A percentile compares a stretch with the other conserved stretches of the same genome.
Conservation (phyloP, 1,140 invertebrate species). For the Diorhabda sublineata region DNA sequence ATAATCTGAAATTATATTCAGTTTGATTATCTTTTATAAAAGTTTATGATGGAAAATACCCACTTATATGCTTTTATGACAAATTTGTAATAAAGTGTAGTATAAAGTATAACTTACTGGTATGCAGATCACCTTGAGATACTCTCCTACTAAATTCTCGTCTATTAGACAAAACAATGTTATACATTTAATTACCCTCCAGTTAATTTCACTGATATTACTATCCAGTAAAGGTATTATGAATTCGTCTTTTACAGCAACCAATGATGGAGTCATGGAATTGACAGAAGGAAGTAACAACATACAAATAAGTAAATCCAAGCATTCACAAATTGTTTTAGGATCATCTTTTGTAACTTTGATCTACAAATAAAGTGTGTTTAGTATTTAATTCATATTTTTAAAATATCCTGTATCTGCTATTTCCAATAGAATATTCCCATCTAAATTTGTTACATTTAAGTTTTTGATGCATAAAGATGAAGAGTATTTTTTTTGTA, state of each 20-base stretch:
- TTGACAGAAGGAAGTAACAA: constrained; percentile 21
- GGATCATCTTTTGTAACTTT: constrained; percentile 26
- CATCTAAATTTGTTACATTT: too few relatives aligned
- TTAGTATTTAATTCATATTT: too few relatives aligned
- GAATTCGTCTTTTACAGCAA: constrained; percentile 30
- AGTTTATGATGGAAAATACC: too few relatives aligned
- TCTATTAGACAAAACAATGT: constrained; percentile 30
- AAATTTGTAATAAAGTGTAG: too few relatives aligned
- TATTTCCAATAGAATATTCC: too few relatives aligned
- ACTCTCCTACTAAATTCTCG: constrained; percentile 19
- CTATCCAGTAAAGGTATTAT: constrained; percentile 25
- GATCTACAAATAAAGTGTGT: background rate
- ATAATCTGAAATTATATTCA: constrained; percentile 21
- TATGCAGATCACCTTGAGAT: constrained; percentile 25
- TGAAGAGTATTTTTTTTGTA: too few relatives aligned
- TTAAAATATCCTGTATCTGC: too few relatives aligned
- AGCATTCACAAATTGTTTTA: constrained; percentile 30
- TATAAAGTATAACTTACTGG: constrained; percentile 27
- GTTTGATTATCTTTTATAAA: too few relatives aligned
- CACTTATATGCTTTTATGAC: too few relatives aligned
- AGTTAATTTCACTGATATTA: constrained; percentile 20
- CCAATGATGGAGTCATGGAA: constrained; percentile 26
- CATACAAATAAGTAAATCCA: constrained; percentile 30
- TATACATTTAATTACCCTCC: constrained; percentile 29
- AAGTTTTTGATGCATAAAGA: too few relatives aligned